Evolutionary conservation across 2,113 vertebrate species (phyloP).

Genomic region (Paradisaea rubra): DNA sequence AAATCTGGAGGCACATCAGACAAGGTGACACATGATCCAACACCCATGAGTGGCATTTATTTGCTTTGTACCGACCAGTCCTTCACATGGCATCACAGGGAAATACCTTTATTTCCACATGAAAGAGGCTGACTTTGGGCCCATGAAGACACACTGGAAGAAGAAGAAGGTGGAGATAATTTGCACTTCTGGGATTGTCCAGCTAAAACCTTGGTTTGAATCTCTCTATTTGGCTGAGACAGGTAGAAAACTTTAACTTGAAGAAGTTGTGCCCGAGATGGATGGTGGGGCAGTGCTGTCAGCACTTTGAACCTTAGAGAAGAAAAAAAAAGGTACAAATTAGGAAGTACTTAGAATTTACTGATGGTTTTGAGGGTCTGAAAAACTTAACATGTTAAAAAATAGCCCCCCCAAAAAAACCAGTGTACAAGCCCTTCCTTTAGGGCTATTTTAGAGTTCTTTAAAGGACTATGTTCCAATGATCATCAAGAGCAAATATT

Average conservation of each 20-base stretch:
- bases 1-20: neutral
- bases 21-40: neutral
- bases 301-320: neutral
- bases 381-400: neutral
- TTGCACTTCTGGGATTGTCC: neutral
- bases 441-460: neutral
- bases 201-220: neutral
- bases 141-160: neutral
- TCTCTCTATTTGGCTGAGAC: neutral
- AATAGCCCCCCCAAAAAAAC: neutral
- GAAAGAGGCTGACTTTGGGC: neutral
- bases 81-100: accelerated
- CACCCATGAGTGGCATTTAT: neutral
- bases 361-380: neutral
- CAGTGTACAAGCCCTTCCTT: neutral
- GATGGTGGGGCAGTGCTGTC: neutral
- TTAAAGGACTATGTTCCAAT: neutral
- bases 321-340: neutral
- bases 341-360: neutral
- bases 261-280: accelerated
- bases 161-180: neutral
- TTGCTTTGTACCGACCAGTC: neutral
- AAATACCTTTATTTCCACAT: neutral
- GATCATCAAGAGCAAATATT: neutral
- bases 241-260: neutral